phyloP scores from a whole-genome alignment of 1,140 invertebrate species.

The Megalopta genalis region DNA sequence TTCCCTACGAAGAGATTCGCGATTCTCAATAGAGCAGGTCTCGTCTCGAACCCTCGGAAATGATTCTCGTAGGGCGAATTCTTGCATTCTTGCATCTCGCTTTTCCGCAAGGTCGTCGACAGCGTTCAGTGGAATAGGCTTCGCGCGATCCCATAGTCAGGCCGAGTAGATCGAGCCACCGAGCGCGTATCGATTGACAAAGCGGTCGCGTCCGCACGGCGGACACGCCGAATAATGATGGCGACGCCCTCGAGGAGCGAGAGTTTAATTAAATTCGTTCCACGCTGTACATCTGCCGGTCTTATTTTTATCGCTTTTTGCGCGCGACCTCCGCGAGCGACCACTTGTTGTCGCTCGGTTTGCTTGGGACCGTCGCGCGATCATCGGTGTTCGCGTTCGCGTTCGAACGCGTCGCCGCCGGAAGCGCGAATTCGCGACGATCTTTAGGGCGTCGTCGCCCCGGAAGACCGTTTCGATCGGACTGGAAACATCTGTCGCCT shows the following conservation, averaged over 20 bases:
- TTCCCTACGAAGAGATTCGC: no score
- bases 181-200: not conserved
- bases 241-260: not conserved
- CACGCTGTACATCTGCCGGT: conserved; percentile 35
- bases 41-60: no score
- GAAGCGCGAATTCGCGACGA: conserved; percentile 30
- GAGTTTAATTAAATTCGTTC: conserved; percentile 44
- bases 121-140: no score
- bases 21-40: no score
- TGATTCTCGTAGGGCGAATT: no score
- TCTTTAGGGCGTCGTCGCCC: not conserved
- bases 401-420: conserved; percentile 32
- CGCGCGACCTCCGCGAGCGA: conserved; percentile 24
- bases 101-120: no score
- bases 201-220: no score
- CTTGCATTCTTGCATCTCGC: no score
- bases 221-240: conserved; percentile 3
- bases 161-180: not conserved
- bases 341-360: conserved; percentile 31
- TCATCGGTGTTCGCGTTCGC: conserved; percentile 60
- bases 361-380: conserved; percentile 48
- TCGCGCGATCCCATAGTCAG: no score
- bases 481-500: not conserved
- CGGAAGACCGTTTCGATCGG: not conserved
- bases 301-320: conserved; percentile 50